Percentiles rank a stretch among this genome's conserved stretches.
phyloP scores from a whole-genome alignment of 2,113 vertebrate species.

The Aspidoscelis tigris region DNA sequence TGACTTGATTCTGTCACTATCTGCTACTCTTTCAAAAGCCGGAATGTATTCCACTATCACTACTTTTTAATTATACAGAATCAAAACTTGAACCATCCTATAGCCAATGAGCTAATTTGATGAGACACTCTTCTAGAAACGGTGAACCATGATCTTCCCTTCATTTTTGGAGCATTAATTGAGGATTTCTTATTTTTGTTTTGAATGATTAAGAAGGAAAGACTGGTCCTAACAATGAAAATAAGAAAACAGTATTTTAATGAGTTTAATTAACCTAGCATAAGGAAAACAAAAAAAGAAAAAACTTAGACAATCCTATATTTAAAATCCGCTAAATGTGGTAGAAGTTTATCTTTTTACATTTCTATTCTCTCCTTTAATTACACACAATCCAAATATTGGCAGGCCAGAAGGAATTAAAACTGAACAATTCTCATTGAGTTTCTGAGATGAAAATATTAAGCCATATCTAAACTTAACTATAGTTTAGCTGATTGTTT shows the following conservation, averaged over 20 bases:
- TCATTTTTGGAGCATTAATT: too few relatives aligned
- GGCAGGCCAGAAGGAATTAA: too few relatives aligned
- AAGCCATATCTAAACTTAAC: not conserved
- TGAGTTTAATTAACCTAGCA: not conserved
- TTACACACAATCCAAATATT: too few relatives aligned
- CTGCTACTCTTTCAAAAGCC: not conserved
- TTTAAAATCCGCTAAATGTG: not conserved
- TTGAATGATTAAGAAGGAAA: not conserved
- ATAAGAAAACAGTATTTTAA: not conserved
- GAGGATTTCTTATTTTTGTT: not conserved
- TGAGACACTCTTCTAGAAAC: slow-evolving; percentile 2
- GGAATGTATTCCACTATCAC: slow-evolving; percentile 2
- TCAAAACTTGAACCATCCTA: not conserved
- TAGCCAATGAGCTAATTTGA: slow-evolving; percentile 4
- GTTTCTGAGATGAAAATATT: not conserved
- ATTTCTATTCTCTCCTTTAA: too few relatives aligned
- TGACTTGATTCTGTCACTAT: not conserved
- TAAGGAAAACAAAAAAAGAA: not conserved
- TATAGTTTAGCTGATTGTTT: not conserved
- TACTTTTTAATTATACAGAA: slow-evolving; percentile 26
- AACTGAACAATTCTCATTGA: not conserved
- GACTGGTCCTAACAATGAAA: not conserved
- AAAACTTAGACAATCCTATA: not conserved
- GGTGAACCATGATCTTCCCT: not conserved
- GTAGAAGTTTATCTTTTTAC: too few relatives aligned